Conservation (phyloP, 2,797 vertebrate species). For the Alosa sapidissima region DNA sequence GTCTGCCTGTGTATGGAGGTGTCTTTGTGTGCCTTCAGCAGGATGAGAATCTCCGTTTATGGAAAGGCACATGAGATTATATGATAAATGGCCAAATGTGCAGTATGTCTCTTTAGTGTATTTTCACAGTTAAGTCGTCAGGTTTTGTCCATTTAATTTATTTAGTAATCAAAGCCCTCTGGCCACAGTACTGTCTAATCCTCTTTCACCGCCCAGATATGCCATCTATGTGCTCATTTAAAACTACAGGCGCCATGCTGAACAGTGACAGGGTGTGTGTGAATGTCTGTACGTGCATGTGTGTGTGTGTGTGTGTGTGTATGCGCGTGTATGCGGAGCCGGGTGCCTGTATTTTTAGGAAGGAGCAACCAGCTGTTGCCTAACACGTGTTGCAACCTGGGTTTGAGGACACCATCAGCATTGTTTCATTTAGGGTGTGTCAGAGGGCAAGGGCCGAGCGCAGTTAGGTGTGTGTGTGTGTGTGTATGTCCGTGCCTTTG, state of each 20-base stretch:
- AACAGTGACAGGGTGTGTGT: constrained; percentile 45
- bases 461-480: constrained; percentile 24
- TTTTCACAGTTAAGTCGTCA: background rate
- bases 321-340: background rate
- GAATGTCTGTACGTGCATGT: constrained; percentile 47
- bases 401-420: constrained; percentile 69
- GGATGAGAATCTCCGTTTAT: constrained; percentile 29
- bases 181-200: constrained; percentile 68
- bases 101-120: constrained; percentile 55
- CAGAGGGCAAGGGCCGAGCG: constrained; percentile 49
- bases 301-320: constrained; percentile 40
- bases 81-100: constrained; percentile 56
- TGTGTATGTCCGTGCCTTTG: constrained; percentile 25
- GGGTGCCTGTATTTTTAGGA: constrained; percentile 71
- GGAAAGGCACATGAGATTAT: background rate
- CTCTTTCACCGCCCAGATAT: constrained; percentile 70
- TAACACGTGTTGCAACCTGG: constrained; percentile 74
- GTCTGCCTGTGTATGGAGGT: constrained; percentile 33
- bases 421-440: constrained; percentile 69
- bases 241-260: constrained; percentile 67
- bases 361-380: constrained; percentile 70
- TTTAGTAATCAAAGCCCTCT: constrained; percentile 73
- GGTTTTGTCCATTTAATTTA: constrained; percentile 50
- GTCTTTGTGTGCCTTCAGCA: constrained; percentile 34
- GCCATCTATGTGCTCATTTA: constrained; percentile 72